phyloP scores from a whole-genome alignment of 2,888 invertebrate genomes.

The Drosophila lutescens region DNA sequence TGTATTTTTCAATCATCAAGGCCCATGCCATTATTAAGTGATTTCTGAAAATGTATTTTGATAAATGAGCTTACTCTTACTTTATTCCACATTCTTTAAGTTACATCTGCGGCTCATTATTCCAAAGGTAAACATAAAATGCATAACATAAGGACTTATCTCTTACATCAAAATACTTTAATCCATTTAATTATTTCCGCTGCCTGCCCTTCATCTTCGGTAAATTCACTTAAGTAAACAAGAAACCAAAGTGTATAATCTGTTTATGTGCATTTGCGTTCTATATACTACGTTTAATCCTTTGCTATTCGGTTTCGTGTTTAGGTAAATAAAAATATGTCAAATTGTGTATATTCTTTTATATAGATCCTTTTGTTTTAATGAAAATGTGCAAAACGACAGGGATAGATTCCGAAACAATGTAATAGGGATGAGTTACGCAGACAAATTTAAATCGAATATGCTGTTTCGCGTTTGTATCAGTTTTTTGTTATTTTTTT shows the following conservation, averaged over 20 bases:
- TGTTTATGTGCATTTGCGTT: conserved; percentile 29
- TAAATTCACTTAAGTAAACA: conserved; percentile 38
- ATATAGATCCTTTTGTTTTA: conserved; percentile 9
- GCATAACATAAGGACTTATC: conserved; percentile 70
- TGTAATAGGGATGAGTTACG: conserved; percentile 23
- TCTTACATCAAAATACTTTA: conserved; percentile 67
- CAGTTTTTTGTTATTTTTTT: conserved; percentile 16
- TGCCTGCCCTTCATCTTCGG: conserved; percentile 7
- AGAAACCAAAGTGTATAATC: conserved; percentile 43
- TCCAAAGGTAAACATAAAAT: conserved; percentile 66
- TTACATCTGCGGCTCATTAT: conserved; percentile 56
- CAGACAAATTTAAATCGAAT: conserved; percentile 30
- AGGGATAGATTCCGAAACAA: conserved; percentile 17
- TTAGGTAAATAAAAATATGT: conserved; percentile 18
- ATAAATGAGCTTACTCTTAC: conserved; percentile 55
- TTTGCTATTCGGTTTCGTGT: conserved; percentile 14
- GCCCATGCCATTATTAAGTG: not conserved
- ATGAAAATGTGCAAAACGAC: conserved; percentile 25
- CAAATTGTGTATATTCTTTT: conserved; percentile 9
- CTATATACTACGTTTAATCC: conserved; percentile 16
- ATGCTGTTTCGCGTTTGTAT: conserved; percentile 2
- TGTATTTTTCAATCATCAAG: not conserved
- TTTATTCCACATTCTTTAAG: conserved; percentile 44
- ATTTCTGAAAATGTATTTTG: conserved; percentile 37
- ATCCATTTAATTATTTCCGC: conserved; percentile 30